Evolutionary conservation across 2,888 invertebrate species (phyloP).

Genomic region (Dicyrtoma fusca): DNA sequence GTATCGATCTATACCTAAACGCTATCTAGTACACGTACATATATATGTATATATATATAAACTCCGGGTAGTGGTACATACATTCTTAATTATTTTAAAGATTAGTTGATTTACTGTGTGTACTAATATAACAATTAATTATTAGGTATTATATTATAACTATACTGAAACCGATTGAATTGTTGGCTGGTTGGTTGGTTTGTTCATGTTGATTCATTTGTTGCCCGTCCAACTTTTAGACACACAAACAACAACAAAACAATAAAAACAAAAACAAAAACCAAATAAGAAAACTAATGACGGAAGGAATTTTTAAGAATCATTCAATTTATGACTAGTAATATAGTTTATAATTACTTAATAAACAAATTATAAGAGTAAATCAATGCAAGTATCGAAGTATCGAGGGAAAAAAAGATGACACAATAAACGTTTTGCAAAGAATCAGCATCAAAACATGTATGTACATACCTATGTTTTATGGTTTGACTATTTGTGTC

Average conservation of each 20-base stretch:
- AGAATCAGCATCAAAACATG: constrained; percentile 24
- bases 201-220: constrained; percentile 29
- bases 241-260: neutral
- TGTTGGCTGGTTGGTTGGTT: constrained; percentile 30
- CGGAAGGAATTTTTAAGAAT: constrained; percentile 25
- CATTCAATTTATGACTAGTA: neutral
- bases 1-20: too few species aligned
- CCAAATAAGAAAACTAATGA: constrained; percentile 13
- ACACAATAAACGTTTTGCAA: constrained; percentile 28
- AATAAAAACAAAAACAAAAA: constrained; percentile 1
- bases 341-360: neutral
- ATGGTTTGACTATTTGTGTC: too few species aligned
- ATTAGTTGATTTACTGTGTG: constrained; percentile 5
- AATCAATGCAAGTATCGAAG: constrained; percentile 21
- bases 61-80: too few species aligned
- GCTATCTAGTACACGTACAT: too few species aligned
- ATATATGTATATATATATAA: too few species aligned
- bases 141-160: neutral
- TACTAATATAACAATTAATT: too few species aligned
- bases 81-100: neutral
- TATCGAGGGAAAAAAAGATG: neutral
- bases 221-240: constrained; percentile 34
- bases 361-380: neutral
- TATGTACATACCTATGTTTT: too few species aligned
- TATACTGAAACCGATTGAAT: constrained; percentile 9